These are phyloP conservation scores for Andrena trimmerana DNA, from an alignment of 2,888 invertebrate genomes.

Conservation along the genomic window DNA sequence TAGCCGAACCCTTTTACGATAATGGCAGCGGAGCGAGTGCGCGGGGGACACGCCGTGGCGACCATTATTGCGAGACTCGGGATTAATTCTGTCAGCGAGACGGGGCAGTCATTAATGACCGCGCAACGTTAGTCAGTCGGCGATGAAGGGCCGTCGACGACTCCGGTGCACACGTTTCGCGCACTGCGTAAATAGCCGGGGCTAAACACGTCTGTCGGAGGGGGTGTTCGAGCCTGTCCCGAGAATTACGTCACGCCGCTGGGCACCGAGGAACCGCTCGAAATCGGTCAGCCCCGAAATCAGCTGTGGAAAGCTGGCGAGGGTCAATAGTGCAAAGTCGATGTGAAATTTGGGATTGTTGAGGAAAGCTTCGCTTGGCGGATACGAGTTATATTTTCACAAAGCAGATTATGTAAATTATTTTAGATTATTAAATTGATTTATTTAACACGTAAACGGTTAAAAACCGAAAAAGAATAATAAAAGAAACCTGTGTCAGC, in stretches of 20 bases:
- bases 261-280: not conserved
- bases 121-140: not conserved
- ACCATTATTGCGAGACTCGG: not conserved
- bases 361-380: too few relatives aligned
- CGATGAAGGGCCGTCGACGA: not conserved
- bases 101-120: not conserved
- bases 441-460: too few relatives aligned
- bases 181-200: conserved; percentile 25
- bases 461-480: too few relatives aligned
- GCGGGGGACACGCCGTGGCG: not conserved
- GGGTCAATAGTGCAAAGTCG: too few relatives aligned
- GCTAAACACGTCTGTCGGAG: not conserved
- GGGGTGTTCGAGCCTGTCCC: too few relatives aligned
- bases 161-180: conserved; percentile 12
- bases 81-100: conserved; percentile 24
- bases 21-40: conserved; percentile 5
- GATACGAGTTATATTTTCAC: too few relatives aligned
- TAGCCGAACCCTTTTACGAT: conserved; percentile 21
- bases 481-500: too few relatives aligned
- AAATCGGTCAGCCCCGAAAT: conserved; percentile 1
- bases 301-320: not conserved
- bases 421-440: too few relatives aligned
- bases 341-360: too few relatives aligned
- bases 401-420: too few relatives aligned
- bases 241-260: conserved; percentile 21